Conservation (phyloP, 2,888 invertebrate genomes). For the Hololepta plana region DNA sequence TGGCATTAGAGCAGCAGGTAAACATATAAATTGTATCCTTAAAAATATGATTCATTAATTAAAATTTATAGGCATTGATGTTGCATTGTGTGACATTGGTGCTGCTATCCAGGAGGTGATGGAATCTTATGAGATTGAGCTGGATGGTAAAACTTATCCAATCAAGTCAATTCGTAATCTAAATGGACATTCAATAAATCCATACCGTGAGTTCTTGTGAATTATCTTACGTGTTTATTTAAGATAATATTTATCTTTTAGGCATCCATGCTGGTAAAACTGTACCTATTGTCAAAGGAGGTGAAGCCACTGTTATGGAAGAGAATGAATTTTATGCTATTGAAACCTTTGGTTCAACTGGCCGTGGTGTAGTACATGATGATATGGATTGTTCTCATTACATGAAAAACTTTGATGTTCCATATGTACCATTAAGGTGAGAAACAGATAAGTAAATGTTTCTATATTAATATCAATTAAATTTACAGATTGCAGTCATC, state of each 20-base stretch:
- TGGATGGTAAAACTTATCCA: constrained; percentile 90
- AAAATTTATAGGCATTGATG: constrained; percentile 72
- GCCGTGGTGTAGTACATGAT: constrained; percentile 85
- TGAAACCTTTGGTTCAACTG: constrained; percentile 98
- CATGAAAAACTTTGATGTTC: constrained; percentile 95
- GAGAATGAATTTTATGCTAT: constrained; percentile 99
- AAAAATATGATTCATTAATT: constrained; percentile 1
- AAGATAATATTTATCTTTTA: constrained; percentile 17
- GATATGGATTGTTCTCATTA: constrained; percentile 99
- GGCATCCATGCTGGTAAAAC: constrained; percentile 94
- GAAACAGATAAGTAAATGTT: constrained; percentile 3
- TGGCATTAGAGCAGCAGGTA: constrained; percentile 56
- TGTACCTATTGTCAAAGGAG: constrained; percentile 98
- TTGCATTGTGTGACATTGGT: constrained; percentile 90
- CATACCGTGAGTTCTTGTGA: constrained; percentile 56
- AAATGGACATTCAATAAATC: constrained; percentile 98
- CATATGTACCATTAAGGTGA: constrained; percentile 77
- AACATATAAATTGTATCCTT: constrained; percentile 2
- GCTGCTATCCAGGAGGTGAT: constrained; percentile 97
- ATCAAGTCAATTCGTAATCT: constrained; percentile 96
- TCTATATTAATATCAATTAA: constrained; percentile 5
- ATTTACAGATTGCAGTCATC: constrained; percentile 68
- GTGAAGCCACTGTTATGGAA: constrained; percentile 95
- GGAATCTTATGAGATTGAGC: constrained; percentile 97
- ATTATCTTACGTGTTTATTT: background rate